A percentile compares a stretch with the other conserved stretches of the same genome.
Evolutionary conservation across 2,113 vertebrate species (phyloP).

Genomic region (Trochalopteron elliotii): DNA sequence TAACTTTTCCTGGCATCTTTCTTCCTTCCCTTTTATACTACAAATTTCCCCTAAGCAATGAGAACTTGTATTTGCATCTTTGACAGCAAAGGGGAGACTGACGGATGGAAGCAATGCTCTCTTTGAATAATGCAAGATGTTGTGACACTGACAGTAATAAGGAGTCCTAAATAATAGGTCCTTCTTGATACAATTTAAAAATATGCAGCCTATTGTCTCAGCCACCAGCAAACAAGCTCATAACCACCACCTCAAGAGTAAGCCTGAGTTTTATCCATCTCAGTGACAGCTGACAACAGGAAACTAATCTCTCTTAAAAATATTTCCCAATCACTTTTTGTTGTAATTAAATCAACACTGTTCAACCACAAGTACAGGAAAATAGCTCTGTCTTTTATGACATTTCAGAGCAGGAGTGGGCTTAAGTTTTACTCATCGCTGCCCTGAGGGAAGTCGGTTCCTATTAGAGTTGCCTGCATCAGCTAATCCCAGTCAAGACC

Average conservation of each 20-base stretch:
- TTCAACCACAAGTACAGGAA: neutral
- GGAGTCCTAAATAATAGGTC: slow-evolving; percentile 72
- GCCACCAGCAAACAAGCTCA: slow-evolving; percentile 16
- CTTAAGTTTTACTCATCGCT: neutral
- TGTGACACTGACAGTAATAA: slow-evolving; percentile 73
- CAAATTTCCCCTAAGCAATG: slow-evolving; percentile 57
- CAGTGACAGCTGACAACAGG: slow-evolving; percentile 60
- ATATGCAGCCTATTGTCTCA: slow-evolving; percentile 65
- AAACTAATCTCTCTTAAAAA: slow-evolving; percentile 66
- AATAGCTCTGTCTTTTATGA: neutral
- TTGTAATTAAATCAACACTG: slow-evolving; percentile 47
- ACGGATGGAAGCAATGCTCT: slow-evolving; percentile 68
- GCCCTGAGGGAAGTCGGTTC: neutral
- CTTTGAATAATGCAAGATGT: slow-evolving; percentile 77
- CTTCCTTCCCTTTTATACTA: slow-evolving; percentile 45
- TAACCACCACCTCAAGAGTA: slow-evolving; percentile 30
- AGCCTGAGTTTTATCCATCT: slow-evolving; percentile 62
- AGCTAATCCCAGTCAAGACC: neutral
- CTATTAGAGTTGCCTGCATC: neutral
- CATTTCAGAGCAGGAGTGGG: neutral
- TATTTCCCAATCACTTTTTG: slow-evolving; percentile 45
- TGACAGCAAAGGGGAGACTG: slow-evolving; percentile 77
- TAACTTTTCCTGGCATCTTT: slow-evolving; percentile 61
- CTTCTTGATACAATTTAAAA: slow-evolving; percentile 71
- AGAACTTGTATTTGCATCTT: slow-evolving; percentile 71